Percentiles rank a stretch among this genome's conserved stretches.
phyloP scores from a whole-genome alignment of 2,888 invertebrate genomes.

The Cataglyphis albicans region DNA sequence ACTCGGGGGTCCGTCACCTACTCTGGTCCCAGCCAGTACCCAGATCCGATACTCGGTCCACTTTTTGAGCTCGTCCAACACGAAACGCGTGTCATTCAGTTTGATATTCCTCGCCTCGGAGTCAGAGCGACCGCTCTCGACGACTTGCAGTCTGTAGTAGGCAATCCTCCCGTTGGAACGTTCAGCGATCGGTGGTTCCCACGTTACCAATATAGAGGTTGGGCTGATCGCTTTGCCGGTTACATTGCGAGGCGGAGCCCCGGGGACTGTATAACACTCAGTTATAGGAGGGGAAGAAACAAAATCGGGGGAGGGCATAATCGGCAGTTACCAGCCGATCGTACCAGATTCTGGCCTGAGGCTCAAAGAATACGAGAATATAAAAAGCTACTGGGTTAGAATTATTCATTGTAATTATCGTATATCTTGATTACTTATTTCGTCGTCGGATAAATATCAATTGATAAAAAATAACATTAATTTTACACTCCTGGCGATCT shows the following conservation, averaged over 20 bases:
- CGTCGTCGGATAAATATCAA: not conserved
- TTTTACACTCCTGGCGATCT: not conserved
- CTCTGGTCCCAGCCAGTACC: conserved; percentile 98
- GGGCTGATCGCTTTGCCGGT: conserved; percentile 95
- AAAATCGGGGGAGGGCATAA: conserved; percentile 47
- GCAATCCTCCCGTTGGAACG: conserved; percentile 96
- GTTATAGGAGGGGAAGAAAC: conserved; percentile 86
- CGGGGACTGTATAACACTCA: conserved; percentile 93
- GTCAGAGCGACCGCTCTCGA: conserved; percentile 94
- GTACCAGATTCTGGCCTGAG: conserved; percentile 40
- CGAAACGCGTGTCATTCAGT: conserved; percentile 92
- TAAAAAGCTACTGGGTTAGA: not conserved
- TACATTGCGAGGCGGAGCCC: conserved; percentile 98
- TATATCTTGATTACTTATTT: not conserved
- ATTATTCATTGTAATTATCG: not conserved
- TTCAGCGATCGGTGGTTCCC: conserved; percentile 97
- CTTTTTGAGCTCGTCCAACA: conserved; percentile 95
- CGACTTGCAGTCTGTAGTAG: conserved; percentile 97
- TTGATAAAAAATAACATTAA: not conserved
- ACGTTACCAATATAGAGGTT: conserved; percentile 94
- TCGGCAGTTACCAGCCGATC: conserved; percentile 59
- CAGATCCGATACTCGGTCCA: conserved; percentile 99
- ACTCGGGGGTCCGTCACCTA: conserved; percentile 98
- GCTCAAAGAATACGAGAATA: conserved; percentile 23
- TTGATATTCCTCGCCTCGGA: conserved; percentile 93